phyloP scores from a whole-genome alignment of 2,113 vertebrate species.

The Amphiprion percula region DNA sequence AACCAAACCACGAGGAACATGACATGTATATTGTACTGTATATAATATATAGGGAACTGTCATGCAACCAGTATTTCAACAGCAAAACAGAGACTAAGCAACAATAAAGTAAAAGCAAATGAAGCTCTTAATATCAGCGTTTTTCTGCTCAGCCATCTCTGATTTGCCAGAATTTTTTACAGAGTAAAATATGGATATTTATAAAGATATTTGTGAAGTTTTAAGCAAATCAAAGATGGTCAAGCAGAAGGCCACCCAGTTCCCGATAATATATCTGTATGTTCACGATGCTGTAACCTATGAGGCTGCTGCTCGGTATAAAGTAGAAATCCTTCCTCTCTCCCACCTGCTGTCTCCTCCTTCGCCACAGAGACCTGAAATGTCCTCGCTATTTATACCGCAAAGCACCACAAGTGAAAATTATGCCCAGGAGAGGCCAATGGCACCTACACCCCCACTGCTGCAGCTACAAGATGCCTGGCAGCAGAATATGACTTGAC shows the following conservation, averaged over 20 bases:
- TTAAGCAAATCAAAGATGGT: no score
- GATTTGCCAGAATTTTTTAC: no score
- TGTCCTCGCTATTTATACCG: conserved; percentile 14
- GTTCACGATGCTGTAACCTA: not conserved
- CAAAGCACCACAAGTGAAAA: not conserved
- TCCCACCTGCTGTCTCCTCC: conserved; percentile 1
- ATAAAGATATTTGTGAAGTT: no score
- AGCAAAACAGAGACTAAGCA: not conserved
- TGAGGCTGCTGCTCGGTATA: not conserved
- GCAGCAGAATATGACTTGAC: not conserved
- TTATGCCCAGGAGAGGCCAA: not conserved
- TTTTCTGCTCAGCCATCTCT: no score
- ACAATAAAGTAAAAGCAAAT: not conserved
- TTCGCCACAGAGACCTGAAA: conserved; percentile 13
- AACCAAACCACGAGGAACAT: not conserved
- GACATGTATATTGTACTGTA: not conserved
- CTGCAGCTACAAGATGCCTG: not conserved
- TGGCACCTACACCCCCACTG: not conserved
- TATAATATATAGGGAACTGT: not conserved
- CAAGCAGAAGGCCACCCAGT: no score
- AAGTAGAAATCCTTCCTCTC: conserved; percentile 3
- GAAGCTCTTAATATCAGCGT: not conserved
- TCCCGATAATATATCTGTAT: not conserved
- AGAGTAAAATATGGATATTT: no score
- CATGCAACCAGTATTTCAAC: not conserved